Base-by-base conservation (phyloP, 1,140 invertebrate genomes). In the Megalonaias nervosa region DNA sequence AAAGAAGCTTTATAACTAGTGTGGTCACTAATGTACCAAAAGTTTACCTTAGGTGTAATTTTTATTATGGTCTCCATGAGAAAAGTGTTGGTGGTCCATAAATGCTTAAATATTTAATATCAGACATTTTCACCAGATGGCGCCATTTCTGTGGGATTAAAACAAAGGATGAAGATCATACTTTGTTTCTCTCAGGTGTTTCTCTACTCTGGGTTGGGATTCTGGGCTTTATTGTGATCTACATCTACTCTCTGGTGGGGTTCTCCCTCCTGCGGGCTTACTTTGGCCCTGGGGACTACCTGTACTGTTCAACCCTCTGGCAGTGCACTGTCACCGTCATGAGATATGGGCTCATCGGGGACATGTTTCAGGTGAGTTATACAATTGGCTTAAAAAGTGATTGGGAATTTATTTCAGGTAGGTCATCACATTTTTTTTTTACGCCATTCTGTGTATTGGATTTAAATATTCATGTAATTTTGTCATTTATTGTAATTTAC, bases 131-230 rank as follows among this genome's bases (percentile, higher is more conserved):
- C 9, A 11, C 38, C 6, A 48, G 38, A 48, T 48, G 4, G 9
- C 9, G 9, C 38, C 38, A 48, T 48, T 48, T 48, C 9, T 48
- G 38, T 48, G 4, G 9, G 0, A 48, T 48, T 48, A 6, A 48
- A 48, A 48, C 38, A 48, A 48, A 48, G 6, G 6, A 9, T 9
- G 6, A 48, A 48, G 2, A 48, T 48, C 38, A 48, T 48, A 48
- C 9, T 48, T 48, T 48, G 38, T 74, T 70, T 79, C 23, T 83
- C 80, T 17, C 82, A 91, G 90, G 90, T 71, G 83, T 88, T 60
- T 91, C 90, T 9, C 68, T 91, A 56, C 78, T 91, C n/a, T 91
- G 90, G 90, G 90, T 91, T 26, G 89, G 86, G 31, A 85, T 91
- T 5, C 86, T 90, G 11, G 90, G 90, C 19, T 79, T 91, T 65